Base-by-base conservation (phyloP, 2,888 invertebrate species). In the Itoplectis maculator region DNA sequence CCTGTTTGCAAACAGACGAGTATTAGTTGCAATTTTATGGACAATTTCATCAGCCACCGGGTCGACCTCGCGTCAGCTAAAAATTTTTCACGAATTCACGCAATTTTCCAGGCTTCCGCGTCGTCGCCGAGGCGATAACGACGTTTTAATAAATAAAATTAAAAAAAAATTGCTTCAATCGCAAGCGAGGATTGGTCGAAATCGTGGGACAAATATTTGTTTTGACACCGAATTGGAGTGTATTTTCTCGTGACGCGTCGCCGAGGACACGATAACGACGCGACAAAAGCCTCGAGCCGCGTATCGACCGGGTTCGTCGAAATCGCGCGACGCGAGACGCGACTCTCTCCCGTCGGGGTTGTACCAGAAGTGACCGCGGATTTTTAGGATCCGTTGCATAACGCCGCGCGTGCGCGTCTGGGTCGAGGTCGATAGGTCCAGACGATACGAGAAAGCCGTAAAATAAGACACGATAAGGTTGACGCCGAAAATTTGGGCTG, bases 351-450 rank as follows among this genome's bases (percentile, higher is more conserved):
- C 23, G 8, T 6, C n/a, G 35, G 35, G 11, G 11, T 45, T 54
- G 70, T 23, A 40, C 40, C 56, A 23, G 37, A 37, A 45, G 20
- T n/a, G 13, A 37, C 42, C 18, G 37, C 45, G 35, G 11, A 13
- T 40, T 20, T 40, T 20, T 23, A 11, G 20, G n/a, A 70, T 70
- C 42, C n/a, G 0, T 35, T 35, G 68, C 68, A n/a, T 69, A 37
- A 69, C 20, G 68, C 18, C 18, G 9, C 51, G 37, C 5, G 51
- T 29, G 15, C 42, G 37, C 15, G 23, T 15, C 54, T 18, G 8
- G n/a, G 29, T n/a, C n/a, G n/a, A n/a, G 72, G 35, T 47, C 23
- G 59, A 59, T 72, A 59, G 59, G 59, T 72, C 59, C n/a, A n/a
- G 4, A 20, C 18, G 11, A 59, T 59, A 70, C 42, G 2, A 13